These are phyloP conservation scores for Procambarus virginalis DNA, from an alignment of 1,140 invertebrate species.

Conservation along the genomic window DNA sequence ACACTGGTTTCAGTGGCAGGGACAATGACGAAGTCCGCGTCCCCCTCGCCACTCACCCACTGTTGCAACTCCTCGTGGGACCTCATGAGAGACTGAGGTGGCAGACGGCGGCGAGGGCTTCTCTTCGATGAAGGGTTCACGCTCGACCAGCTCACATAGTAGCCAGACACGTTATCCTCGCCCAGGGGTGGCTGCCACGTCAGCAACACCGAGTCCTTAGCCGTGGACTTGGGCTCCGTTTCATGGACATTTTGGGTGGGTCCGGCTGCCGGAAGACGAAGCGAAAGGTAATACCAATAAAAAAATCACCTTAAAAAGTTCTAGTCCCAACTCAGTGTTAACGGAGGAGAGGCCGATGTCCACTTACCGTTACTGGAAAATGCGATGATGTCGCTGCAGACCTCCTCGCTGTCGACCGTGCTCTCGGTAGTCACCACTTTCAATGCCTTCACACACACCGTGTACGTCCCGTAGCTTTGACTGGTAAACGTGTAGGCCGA, in stretches of 20 bases:
- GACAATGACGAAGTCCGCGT: not conserved
- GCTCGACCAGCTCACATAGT: not conserved
- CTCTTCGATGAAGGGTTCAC: not conserved
- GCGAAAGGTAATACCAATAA: not conserved
- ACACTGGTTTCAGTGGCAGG: not conserved
- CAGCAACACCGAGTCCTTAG: not conserved
- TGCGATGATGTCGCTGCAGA: not conserved
- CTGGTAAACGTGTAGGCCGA: not conserved
- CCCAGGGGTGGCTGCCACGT: not conserved
- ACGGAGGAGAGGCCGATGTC: no score
- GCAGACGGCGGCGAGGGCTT: not conserved
- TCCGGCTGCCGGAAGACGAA: not conserved
- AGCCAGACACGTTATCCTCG: not conserved
- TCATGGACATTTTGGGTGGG: not conserved
- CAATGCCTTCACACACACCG: not conserved
- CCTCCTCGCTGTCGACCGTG: not conserved
- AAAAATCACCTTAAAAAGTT: no score
- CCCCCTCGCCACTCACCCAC: no score
- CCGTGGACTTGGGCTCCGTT: not conserved
- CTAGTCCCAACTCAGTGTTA: no score
- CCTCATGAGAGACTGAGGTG: not conserved
- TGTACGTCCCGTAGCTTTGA: not conserved
- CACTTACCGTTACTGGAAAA: not conserved
- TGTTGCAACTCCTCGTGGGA: not conserved
- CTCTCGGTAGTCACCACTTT: not conserved